Evolutionary conservation across 2,113 vertebrate genomes (phyloP), one percentile per base, ranked within the genome.

Genomic region (Ploceus nigricollis): DNA sequence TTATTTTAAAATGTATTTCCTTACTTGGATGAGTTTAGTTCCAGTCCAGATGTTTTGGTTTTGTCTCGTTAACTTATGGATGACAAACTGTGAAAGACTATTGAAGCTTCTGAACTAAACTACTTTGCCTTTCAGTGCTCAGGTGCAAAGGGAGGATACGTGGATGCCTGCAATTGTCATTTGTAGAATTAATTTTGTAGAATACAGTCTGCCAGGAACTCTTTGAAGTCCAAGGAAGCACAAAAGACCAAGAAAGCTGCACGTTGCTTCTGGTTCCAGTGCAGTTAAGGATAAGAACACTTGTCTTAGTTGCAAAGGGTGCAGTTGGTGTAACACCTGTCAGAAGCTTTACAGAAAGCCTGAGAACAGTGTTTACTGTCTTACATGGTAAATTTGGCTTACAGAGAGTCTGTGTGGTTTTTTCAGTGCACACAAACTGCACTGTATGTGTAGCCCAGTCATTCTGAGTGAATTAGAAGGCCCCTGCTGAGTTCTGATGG

Each of bases 131-230:
- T 57, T 57, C 39, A 61, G 65, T 53, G 45, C 30, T 87, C 15
- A 14, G 3, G 3, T 45, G 31, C 40, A 69, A 28, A 33, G 45
- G 64, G 64, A 81, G 30, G 31, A 10, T 44, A n/a, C 0, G 0
- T 57, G 51, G 23, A 20, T 83, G 40, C 44, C 76, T 89, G 25
- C 2, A 3, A 28, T 5, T 66, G n/a, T 44, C 50, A 70, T 72
- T 31, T 71, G 27, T 56, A 56, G 56, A 57, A 44, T 39, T 37
- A 33, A n/a, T 66, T 65, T 73, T 44, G 10, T 39, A 28, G 33
- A 56, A 40, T 44, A 33, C 3, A 35, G 21, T 56, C 45, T 84
- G 64, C 6, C 50, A 87, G 54, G 64, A 83, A 8, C n/a, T 66
- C 44, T 15, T 24, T 70, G 24, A 80, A 56, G 50, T 69, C 68